These are phyloP conservation scores for Ophion ventricosus DNA, from an alignment of 2,888 invertebrate species.

Conservation along the genomic window DNA sequence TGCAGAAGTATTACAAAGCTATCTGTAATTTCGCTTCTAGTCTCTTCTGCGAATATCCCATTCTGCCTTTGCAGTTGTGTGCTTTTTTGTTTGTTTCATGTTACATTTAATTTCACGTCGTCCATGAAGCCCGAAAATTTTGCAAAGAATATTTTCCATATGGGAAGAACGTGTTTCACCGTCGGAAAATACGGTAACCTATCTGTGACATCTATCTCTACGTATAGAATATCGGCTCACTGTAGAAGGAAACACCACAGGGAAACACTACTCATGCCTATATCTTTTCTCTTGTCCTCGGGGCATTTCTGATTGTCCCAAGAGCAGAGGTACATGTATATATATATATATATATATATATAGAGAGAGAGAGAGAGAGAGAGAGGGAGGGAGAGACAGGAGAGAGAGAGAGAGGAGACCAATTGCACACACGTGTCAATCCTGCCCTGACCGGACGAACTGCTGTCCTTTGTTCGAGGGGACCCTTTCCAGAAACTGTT, in stretches of 20 bases:
- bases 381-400: too few species aligned
- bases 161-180: not conserved
- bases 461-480: constrained; percentile 36
- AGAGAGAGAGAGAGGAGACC: too few species aligned
- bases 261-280: not conserved
- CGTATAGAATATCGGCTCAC: constrained; percentile 14
- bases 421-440: constrained; percentile 49
- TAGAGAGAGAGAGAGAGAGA: too few species aligned
- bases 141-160: constrained; percentile 2
- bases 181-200: constrained; percentile 10
- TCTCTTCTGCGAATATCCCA: constrained; percentile 30
- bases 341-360: too few species aligned
- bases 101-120: constrained; percentile 4
- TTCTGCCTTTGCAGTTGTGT: constrained; percentile 36
- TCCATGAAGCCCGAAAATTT: constrained; percentile 36
- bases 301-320: not conserved
- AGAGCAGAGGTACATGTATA: not conserved
- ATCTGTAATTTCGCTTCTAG: constrained; percentile 44
- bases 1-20: constrained; percentile 57
- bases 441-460: constrained; percentile 13
- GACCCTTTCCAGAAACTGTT: constrained; percentile 40
- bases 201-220: constrained; percentile 15
- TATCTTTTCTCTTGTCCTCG: constrained; percentile 13
- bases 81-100: constrained; percentile 7
- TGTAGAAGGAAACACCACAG: not conserved